Percentiles rank a stretch among this genome's conserved stretches.
phyloP scores from a whole-genome alignment of 2,888 invertebrate genomes.

The Lasioglossum malachurum region DNA sequence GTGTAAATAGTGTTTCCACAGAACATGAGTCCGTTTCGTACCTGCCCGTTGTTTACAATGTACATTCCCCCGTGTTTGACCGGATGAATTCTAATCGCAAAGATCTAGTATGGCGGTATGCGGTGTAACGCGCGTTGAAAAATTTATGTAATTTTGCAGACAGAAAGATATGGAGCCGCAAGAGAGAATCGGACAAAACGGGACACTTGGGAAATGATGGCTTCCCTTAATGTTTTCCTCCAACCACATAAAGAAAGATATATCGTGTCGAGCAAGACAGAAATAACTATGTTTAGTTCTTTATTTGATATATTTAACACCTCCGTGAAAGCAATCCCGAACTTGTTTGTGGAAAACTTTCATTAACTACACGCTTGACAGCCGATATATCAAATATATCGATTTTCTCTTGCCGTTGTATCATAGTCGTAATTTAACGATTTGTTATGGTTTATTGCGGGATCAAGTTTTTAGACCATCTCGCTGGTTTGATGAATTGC shows the following conservation, averaged over 20 bases:
- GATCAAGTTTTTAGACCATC: not conserved
- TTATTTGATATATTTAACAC: slow-evolving; percentile 11
- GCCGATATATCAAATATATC: not conserved
- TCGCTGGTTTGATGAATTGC: not conserved
- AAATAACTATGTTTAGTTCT: not conserved
- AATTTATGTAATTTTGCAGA: not conserved
- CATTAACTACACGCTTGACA: not conserved
- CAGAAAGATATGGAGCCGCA: not conserved
- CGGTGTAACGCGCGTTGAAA: not conserved
- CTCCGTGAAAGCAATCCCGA: not conserved
- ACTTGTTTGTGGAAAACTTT: not conserved
- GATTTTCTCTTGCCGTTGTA: not conserved
- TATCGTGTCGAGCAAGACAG: not conserved
- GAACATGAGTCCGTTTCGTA: not conserved
- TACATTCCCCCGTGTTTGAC: not conserved
- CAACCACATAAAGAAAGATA: not conserved
- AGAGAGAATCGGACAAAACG: slow-evolving; percentile 2
- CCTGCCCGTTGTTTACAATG: not conserved
- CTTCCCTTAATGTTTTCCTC: slow-evolving; percentile 1
- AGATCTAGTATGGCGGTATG: not conserved
- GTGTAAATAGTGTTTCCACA: not conserved
- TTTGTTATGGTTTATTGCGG: not conserved
- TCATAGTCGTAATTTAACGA: not conserved
- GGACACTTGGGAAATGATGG: slow-evolving; percentile 11
- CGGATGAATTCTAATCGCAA: not conserved